Evolutionary conservation across 2,888 invertebrate genomes (phyloP).

Genomic region (Chalcosyrphus nemorum): DNA sequence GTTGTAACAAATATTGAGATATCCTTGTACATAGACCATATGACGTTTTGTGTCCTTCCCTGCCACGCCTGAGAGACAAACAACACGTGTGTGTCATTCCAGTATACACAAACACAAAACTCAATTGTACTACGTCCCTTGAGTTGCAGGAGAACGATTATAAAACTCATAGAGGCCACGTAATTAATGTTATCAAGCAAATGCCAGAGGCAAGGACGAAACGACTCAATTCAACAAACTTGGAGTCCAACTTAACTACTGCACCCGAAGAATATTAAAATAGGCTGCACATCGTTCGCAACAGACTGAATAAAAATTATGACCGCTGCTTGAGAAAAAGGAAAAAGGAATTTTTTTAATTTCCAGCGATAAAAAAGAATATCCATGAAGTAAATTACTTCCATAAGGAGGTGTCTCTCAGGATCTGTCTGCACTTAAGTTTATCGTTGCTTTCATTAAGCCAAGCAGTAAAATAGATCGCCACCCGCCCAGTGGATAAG

Average conservation of each 20-base stretch:
- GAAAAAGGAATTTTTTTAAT: slow-evolving; percentile 70
- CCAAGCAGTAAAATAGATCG: slow-evolving; percentile 30
- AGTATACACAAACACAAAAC: neutral
- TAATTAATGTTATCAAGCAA: slow-evolving; percentile 27
- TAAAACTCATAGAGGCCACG: neutral
- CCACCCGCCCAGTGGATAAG: slow-evolving; percentile 1
- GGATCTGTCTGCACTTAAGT: slow-evolving; percentile 65
- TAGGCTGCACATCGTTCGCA: slow-evolving; percentile 59
- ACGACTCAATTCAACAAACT: slow-evolving; percentile 28
- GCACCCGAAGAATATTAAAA: neutral
- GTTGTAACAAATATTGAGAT: slow-evolving; percentile 57
- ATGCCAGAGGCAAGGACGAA: slow-evolving; percentile 12
- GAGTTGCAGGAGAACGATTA: slow-evolving; percentile 16
- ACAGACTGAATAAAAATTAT: slow-evolving; percentile 61
- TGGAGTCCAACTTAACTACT: slow-evolving; percentile 13
- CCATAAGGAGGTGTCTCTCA: slow-evolving; percentile 52
- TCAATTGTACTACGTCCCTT: slow-evolving; percentile 2
- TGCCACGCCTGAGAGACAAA: neutral
- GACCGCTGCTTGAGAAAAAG: slow-evolving; percentile 35
- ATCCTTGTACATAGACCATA: slow-evolving; percentile 19
- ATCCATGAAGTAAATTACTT: slow-evolving; percentile 60
- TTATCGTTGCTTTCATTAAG: slow-evolving; percentile 69
- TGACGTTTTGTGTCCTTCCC: slow-evolving; percentile 29
- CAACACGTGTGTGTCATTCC: neutral
- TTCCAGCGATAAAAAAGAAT: slow-evolving; percentile 40